Evolutionary conservation across 2,888 invertebrate genomes (phyloP).

Genomic region (Oscheius onirici): DNA sequence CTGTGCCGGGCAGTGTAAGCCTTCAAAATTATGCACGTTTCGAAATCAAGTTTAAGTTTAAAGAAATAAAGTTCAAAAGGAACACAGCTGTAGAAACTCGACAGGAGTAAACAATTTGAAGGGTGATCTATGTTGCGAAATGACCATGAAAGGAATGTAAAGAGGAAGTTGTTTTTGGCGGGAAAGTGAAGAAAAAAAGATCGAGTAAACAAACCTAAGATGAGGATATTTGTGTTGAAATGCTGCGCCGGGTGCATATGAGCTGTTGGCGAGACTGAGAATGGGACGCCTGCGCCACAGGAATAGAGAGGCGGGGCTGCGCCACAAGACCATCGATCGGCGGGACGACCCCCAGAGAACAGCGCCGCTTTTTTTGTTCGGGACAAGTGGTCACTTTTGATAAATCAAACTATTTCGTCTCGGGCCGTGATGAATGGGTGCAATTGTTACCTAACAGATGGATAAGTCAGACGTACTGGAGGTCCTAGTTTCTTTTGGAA

Average conservation of each 20-base stretch:
- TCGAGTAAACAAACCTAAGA: constrained; percentile 8
- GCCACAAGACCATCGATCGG: constrained; percentile 23
- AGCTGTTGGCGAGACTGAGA: neutral
- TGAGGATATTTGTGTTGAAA: constrained; percentile 22
- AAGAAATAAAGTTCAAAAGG: too few species aligned
- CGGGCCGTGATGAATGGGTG: neutral
- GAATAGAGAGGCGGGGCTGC: constrained; percentile 19
- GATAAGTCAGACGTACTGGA: too few species aligned
- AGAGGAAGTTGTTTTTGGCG: too few species aligned
- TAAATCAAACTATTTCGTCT: neutral
- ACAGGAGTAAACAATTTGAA: too few species aligned
- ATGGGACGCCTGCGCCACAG: neutral
- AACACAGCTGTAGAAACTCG: too few species aligned
- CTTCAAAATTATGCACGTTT: too few species aligned
- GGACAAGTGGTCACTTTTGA: neutral
- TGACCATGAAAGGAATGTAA: too few species aligned
- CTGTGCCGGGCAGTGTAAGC: too few species aligned
- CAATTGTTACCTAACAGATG: too few species aligned
- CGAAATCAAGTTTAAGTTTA: too few species aligned
- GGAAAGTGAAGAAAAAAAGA: neutral
- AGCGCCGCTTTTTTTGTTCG: constrained; percentile 1
- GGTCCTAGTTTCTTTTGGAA: too few species aligned
- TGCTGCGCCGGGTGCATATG: constrained; percentile 30
- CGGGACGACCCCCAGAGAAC: constrained; percentile 15
- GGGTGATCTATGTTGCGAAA: too few species aligned